Conservation (phyloP, 2,797 vertebrate species). For the Synaphobranchus kaupii region DNA sequence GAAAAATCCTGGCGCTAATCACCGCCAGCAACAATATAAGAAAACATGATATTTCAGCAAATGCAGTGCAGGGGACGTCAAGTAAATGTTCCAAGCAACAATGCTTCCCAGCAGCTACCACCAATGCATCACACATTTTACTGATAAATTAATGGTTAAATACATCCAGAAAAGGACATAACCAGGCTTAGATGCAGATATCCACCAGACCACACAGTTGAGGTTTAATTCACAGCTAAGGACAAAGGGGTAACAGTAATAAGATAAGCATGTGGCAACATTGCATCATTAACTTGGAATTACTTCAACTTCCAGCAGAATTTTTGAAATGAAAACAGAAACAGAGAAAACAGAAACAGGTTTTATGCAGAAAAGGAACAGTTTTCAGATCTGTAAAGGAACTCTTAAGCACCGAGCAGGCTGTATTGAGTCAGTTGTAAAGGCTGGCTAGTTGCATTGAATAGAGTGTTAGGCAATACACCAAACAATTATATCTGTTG, state of each 20-base stretch:
- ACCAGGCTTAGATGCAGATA: neutral
- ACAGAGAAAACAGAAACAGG: too few species aligned
- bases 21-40: neutral
- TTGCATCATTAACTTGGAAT: neutral
- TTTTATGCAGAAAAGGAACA: neutral
- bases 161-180: neutral
- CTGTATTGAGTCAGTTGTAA: neutral
- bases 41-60: conserved; percentile 3
- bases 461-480: neutral
- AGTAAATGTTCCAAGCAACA: neutral
- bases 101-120: neutral
- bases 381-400: neutral
- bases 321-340: neutral
- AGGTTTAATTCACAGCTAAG: neutral
- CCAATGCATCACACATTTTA: neutral
- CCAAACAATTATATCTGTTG: neutral
- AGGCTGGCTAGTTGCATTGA: neutral
- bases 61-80: neutral
- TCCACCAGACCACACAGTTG: too few species aligned
- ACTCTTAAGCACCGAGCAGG: neutral
- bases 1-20: neutral
- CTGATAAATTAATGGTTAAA: neutral
- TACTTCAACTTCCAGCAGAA: neutral
- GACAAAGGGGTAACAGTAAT: neutral
- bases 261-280: neutral